phyloP scores from a whole-genome alignment of 1,140 invertebrate species.

The Neelides sp. region DNA sequence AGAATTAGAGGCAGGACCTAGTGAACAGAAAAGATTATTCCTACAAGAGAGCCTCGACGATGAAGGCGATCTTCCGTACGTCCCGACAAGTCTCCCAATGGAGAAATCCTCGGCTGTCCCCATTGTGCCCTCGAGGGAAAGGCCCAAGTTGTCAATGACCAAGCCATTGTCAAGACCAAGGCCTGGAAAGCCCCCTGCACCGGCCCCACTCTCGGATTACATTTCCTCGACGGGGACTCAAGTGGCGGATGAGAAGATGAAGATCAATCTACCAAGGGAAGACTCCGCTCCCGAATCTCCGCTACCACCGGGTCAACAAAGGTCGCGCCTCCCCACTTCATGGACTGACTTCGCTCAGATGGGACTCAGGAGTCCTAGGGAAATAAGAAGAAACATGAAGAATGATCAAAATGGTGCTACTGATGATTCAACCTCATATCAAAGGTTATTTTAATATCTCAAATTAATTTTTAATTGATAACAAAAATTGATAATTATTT shows the following conservation, averaged over 20 bases:
- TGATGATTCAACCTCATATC: constrained; percentile 20
- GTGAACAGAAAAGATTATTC: constrained; percentile 50
- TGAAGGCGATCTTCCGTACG: constrained; percentile 68
- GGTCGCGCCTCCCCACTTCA: constrained; percentile 38
- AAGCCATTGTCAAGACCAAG: constrained; percentile 72
- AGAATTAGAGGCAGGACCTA: too few species aligned
- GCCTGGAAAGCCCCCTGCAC: constrained; percentile 61
- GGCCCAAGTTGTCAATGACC: constrained; percentile 55
- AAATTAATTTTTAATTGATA: not conserved
- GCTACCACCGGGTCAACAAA: constrained; percentile 34
- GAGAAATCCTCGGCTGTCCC: constrained; percentile 66
- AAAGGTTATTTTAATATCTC: constrained; percentile 14
- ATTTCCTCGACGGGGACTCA: constrained; percentile 36
- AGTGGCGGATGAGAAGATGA: constrained; percentile 47
- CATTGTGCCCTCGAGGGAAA: constrained; percentile 63
- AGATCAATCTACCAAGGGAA: constrained; percentile 53
- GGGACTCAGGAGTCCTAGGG: constrained; percentile 39
- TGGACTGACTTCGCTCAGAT: constrained; percentile 52
- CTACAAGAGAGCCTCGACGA: constrained; percentile 65
- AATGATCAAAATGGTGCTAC: constrained; percentile 27
- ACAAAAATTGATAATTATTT: not conserved
- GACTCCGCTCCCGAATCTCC: constrained; percentile 36
- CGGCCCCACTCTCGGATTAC: constrained; percentile 62
- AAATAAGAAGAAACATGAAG: constrained; percentile 32
- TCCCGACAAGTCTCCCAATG: constrained; percentile 64